phyloP scores from a whole-genome alignment of 2,888 invertebrate genomes.

The Caenorhabditis sp. region DNA sequence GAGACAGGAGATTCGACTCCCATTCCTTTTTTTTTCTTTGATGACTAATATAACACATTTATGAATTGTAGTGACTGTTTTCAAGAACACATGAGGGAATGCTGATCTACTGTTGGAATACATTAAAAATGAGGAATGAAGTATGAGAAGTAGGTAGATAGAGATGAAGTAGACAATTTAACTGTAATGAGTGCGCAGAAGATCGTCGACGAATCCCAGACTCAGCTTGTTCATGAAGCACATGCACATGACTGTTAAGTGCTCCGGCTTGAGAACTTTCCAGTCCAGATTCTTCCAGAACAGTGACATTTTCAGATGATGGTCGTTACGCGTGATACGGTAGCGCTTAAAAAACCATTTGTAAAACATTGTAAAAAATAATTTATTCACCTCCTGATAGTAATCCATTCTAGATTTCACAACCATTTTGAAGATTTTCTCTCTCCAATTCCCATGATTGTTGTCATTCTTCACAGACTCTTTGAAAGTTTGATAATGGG shows the following conservation, averaged over 20 bases:
- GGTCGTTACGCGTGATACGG: background rate
- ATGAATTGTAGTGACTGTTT: no score
- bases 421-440: background rate
- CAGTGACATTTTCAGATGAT: background rate
- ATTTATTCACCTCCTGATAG: constrained; percentile 2
- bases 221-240: background rate
- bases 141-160: no score
- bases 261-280: background rate
- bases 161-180: background rate
- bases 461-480: background rate
- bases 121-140: no score
- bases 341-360: background rate
- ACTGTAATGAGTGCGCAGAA: background rate
- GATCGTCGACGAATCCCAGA: background rate
- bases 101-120: no score
- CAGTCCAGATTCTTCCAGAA: constrained; percentile 13
- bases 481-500: background rate
- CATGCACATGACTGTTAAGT: constrained; percentile 3
- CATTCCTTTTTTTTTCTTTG: no score
- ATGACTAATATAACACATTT: no score
- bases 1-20: no score
- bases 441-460: background rate
- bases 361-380: no score
- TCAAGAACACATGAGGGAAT: no score
- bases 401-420: background rate